Conservation (phyloP, 2,888 invertebrate species). For the Ornithoptera priamus region DNA sequence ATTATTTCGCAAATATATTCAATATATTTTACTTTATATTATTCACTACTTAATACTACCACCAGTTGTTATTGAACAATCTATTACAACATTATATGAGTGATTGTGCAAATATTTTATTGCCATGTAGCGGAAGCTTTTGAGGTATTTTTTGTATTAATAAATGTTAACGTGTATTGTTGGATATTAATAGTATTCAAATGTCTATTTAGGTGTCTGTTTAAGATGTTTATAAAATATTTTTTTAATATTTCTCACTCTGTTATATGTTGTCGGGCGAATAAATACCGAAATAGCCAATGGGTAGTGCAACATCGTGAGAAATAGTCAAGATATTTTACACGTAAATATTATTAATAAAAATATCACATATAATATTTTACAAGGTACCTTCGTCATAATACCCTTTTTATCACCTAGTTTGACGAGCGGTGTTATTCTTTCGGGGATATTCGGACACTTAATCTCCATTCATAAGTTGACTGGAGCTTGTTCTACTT, state of each 20-base stretch:
- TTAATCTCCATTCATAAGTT: neutral
- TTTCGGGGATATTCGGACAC: neutral
- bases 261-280: no score
- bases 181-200: neutral
- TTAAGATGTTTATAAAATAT: neutral
- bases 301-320: no score
- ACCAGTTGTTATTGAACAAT: constrained; percentile 5
- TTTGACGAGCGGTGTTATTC: neutral
- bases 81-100: neutral
- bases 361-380: no score
- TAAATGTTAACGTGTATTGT: constrained; percentile 11
- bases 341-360: no score
- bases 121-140: constrained; percentile 5
- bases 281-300: no score
- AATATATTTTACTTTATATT: neutral
- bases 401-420: no score
- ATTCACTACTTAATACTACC: neutral
- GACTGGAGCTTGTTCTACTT: neutral
- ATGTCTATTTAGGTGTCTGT: neutral
- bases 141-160: constrained; percentile 6
- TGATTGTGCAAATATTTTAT: constrained; percentile 1
- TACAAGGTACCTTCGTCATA: no score
- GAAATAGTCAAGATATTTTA: no score
- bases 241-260: neutral
- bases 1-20: constrained; percentile 23